A percentile compares a stretch with the other conserved stretches of the same genome.
phyloP scores from a whole-genome alignment of 2,888 invertebrate genomes.

The Acanthosepion esculentum region DNA sequence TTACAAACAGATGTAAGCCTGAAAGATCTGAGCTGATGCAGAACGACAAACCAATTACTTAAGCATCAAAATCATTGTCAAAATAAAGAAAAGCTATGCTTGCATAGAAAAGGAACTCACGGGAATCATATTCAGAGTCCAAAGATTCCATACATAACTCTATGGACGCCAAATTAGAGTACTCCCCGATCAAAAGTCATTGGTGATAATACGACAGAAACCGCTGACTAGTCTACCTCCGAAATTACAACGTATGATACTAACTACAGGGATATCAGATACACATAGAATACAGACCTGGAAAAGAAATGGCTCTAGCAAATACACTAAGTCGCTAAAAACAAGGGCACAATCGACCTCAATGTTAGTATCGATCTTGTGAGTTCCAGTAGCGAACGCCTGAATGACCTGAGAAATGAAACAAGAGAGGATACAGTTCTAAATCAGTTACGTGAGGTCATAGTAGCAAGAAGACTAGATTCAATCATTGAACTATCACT shows the following conservation, averaged over 20 bases:
- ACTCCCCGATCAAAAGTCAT: slow-evolving; percentile 51
- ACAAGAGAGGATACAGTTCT: not conserved
- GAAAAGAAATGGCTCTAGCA: too few relatives aligned
- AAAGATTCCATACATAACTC: slow-evolving; percentile 47
- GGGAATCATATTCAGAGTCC: too few relatives aligned
- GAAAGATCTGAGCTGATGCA: too few relatives aligned
- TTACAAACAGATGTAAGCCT: too few relatives aligned
- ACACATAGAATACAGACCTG: too few relatives aligned
- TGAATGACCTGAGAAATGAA: not conserved
- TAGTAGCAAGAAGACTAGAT: not conserved
- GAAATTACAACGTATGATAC: slow-evolving; percentile 53
- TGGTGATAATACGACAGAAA: slow-evolving; percentile 53
- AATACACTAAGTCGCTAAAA: too few relatives aligned
- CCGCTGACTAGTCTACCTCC: slow-evolving; percentile 51
- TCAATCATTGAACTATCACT: not conserved
- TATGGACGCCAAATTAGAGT: slow-evolving; percentile 49
- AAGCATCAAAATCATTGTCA: too few relatives aligned
- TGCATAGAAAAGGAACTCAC: too few relatives aligned
- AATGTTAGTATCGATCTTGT: not conserved
- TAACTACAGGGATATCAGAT: slow-evolving; percentile 54
- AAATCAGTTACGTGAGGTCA: not conserved
- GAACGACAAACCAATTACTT: too few relatives aligned
- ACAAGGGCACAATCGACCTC: not conserved
- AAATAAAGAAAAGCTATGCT: too few relatives aligned
- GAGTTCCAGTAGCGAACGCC: not conserved